A percentile compares a stretch with the other conserved stretches of the same genome.
Evolutionary conservation across 2,888 invertebrate genomes (phyloP).

Genomic region (Zygogramma bicolorata): DNA sequence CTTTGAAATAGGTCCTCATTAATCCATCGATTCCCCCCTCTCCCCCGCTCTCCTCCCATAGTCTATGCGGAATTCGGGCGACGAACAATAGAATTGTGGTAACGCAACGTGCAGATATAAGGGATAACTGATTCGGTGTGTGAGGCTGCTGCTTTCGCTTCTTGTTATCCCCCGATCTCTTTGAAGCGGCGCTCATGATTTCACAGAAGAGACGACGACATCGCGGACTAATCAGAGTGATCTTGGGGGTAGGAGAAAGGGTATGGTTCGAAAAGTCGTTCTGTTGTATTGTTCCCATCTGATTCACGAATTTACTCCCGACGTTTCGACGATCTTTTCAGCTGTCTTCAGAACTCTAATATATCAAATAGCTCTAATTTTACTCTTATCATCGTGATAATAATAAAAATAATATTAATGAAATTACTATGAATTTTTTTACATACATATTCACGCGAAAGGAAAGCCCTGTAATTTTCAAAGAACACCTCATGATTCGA

Average conservation of each 20-base stretch:
- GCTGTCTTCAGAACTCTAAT: too few species aligned
- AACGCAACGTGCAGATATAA: conserved; percentile 59
- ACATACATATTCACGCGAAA: too few species aligned
- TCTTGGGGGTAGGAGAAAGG: not conserved
- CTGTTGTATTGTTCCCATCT: too few species aligned
- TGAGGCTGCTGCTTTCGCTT: conserved; percentile 23
- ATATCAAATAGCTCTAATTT: too few species aligned
- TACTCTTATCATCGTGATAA: too few species aligned
- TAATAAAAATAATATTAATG: too few species aligned
- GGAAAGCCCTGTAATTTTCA: too few species aligned
- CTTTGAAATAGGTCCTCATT: conserved; percentile 38
- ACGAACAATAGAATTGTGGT: conserved; percentile 58
- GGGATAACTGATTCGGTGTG: conserved; percentile 30
- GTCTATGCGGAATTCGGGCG: conserved; percentile 3
- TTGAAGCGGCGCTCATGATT: conserved; percentile 3
- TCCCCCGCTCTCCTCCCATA: not conserved
- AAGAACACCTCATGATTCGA: too few species aligned
- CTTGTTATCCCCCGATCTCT: conserved; percentile 31
- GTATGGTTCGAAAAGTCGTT: too few species aligned
- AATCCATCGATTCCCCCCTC: conserved; percentile 40
- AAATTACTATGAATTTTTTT: too few species aligned
- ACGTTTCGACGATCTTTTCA: too few species aligned
- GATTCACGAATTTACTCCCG: too few species aligned
- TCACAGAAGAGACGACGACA: not conserved
- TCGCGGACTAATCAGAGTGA: not conserved